These are phyloP conservation scores for Crenuchus spilurus DNA, from an alignment of 2,797 vertebrate genomes.

Conservation along the genomic window DNA sequence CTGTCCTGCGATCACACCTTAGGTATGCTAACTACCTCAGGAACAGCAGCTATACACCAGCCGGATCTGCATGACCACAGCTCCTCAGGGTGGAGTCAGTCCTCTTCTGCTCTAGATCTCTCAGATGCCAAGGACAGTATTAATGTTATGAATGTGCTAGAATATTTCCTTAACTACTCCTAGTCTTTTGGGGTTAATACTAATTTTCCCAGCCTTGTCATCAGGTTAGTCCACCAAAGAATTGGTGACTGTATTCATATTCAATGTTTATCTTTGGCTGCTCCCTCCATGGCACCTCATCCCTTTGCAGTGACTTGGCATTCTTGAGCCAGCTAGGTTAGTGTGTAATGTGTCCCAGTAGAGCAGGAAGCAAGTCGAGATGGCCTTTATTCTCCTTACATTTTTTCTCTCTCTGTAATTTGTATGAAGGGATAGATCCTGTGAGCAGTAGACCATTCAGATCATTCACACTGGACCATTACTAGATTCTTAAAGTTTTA, in stretches of 20 bases:
- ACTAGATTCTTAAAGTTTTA: no score
- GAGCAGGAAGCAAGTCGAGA: not conserved
- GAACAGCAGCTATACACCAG: not conserved
- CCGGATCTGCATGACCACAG: conserved; percentile 19
- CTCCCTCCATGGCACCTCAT: conserved; percentile 1
- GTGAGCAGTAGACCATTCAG: no score
- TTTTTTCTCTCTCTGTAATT: not conserved
- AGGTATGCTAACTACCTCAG: conserved; percentile 22
- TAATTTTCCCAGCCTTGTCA: not conserved
- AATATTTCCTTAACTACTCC: not conserved
- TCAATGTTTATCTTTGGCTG: not conserved
- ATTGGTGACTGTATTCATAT: not conserved
- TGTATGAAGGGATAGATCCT: not conserved
- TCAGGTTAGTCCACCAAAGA: not conserved
- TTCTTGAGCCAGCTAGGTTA: conserved; percentile 7
- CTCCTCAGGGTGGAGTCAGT: not conserved
- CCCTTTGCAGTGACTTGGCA: conserved; percentile 5
- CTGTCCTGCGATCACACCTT: conserved; percentile 34
- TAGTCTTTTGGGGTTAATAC: not conserved
- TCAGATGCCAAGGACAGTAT: not conserved
- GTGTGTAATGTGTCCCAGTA: not conserved
- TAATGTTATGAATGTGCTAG: not conserved
- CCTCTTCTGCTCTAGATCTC: not conserved
- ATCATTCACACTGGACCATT: no score
- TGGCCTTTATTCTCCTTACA: not conserved